Base-by-base conservation (phyloP, 2,888 invertebrate species). In the Meiosimyza decipiens region DNA sequence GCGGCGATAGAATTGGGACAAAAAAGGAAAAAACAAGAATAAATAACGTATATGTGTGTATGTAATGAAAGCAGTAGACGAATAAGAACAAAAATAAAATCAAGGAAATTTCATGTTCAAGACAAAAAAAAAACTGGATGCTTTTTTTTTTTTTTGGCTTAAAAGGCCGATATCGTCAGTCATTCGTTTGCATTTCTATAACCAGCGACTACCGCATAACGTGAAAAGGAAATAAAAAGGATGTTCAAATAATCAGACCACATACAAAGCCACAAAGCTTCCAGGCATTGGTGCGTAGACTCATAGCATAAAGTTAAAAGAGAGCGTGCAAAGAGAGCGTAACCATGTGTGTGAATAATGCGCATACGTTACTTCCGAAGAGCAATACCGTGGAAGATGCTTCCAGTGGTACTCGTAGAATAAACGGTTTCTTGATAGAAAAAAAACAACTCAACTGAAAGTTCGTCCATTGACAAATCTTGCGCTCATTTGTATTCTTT, bases 281-380 rank as follows among this genome's bases (percentile, higher is more conserved):
- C 22, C 22, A 57, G 13, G 28, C 11, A 2, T 13, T 57, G 22
- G 28, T 57, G 57, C 28, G 57, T 28, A 55, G 13, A 6, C 22
- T 12, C 22, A 18, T 4, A 6, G 22, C 40, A 40, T 7, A 9
- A 40, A 9, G 9, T 40, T 6, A 9, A 40, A 9, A 9, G 40
- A 40, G 40, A 40, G 40, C 40, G 9, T 40, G 40, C 40, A 40
- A 40, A 7, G 16, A 18, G 18, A 18, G 18, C 18, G 54, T 18
- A 55, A 18, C 7, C 18, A 22, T 55, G 7, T 55, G 57, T 15
- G 57, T 28, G 57, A 18, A 6, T 28, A 28, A 22, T 28, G 11
- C 12, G 40, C 40, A 40, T 40, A 40, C 9, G 74, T 75, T 75
- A 65, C 71, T 50, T n/a, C 50, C 3, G n/a, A 28, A 71, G 55